These are phyloP conservation scores for Drosophila auraria DNA, from an alignment of 1,140 invertebrate genomes.

Conservation along the genomic window DNA sequence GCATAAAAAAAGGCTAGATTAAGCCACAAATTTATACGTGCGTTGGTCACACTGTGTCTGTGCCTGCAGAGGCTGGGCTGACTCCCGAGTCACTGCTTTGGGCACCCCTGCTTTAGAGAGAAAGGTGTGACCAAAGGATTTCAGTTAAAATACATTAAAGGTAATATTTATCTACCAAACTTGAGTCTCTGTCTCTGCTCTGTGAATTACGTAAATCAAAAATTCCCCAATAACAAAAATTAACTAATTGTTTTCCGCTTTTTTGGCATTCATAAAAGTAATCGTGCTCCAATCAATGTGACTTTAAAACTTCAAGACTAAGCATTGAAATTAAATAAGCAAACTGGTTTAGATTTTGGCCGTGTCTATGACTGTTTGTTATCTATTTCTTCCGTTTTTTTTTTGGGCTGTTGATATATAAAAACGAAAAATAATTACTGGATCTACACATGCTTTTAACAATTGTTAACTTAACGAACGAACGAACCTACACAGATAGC, in stretches of 20 bases:
- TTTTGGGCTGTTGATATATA: conserved; percentile 66
- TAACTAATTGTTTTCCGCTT: conserved; percentile 16
- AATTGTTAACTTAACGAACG: conserved; percentile 41
- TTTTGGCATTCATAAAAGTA: conserved; percentile 61
- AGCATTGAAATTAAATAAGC: conserved; percentile 73
- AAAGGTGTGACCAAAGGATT: too few relatives aligned
- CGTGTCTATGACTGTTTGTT: conserved; percentile 32
- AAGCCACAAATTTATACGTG: too few relatives aligned
- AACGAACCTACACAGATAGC: conserved; percentile 62
- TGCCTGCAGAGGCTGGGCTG: too few relatives aligned
- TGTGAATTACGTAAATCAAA: conserved; percentile 1
- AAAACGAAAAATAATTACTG: conserved; percentile 76
- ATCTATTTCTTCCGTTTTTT: conserved; percentile 43
- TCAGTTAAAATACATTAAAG: too few relatives aligned
- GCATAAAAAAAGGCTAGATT: too few relatives aligned
- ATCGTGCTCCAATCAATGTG: conserved; percentile 74
- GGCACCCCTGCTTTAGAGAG: too few relatives aligned
- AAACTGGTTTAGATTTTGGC: conserved; percentile 69
- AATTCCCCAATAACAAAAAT: background rate
- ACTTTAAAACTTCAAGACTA: conserved; percentile 63
- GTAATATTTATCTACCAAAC: too few relatives aligned
- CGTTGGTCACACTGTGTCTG: too few relatives aligned
- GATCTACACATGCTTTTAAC: conserved; percentile 64
- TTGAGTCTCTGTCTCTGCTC: too few relatives aligned
- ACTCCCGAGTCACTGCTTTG: too few relatives aligned